Evolutionary conservation across 1,140 invertebrate species (phyloP), one percentile per base, ranked within the genome.

Genomic region (Ceratina calcarata): DNA sequence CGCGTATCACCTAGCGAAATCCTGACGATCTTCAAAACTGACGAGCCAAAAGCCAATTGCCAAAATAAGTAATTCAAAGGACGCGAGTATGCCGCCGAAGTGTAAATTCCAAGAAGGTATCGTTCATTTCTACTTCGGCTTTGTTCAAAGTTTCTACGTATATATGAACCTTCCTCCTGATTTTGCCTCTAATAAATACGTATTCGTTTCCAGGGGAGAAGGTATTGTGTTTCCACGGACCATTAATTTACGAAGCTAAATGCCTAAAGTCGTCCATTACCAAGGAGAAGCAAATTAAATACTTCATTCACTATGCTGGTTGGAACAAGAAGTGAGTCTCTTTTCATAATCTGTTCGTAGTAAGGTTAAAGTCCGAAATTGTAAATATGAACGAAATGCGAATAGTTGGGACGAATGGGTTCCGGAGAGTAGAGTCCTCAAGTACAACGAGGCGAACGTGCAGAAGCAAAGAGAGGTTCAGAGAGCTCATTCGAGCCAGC

Each of bases 371-470:
- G 7, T 53, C 49, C 24, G 13, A 71, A 58, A 0, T 10, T n/a
- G 20, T 62, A 60, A 57, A 32, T 80, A 55, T 8, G 8, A 45
- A 45, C 3, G 37, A 45, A 45, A 20, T 62, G 37, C 58, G 58
- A 72, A 37, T 78, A 99, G 98, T 94, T 99, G 98, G 98, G 98
- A 99, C 91, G 98, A 99, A 93, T 99, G 98, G 98, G 98, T 99
- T 15, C 97, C 97, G 0, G 98, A 99, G 92, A 97, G 95, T 86
- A 92, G 98, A 91, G 97, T 99, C 10, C 92, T 99, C 12, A 98
- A 99, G 91, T 98, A 96, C 86, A 99, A 98, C 92, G 98, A 99
- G 82, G 95, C 96, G 7, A 99, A 99, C 93, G 94, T 98, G 0
- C 96, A 97, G 86, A 96, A 96, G 83, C 98, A 99, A 90, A 97